Conservation (phyloP, 2,113 vertebrate species). For the Rhineura floridana region DNA sequence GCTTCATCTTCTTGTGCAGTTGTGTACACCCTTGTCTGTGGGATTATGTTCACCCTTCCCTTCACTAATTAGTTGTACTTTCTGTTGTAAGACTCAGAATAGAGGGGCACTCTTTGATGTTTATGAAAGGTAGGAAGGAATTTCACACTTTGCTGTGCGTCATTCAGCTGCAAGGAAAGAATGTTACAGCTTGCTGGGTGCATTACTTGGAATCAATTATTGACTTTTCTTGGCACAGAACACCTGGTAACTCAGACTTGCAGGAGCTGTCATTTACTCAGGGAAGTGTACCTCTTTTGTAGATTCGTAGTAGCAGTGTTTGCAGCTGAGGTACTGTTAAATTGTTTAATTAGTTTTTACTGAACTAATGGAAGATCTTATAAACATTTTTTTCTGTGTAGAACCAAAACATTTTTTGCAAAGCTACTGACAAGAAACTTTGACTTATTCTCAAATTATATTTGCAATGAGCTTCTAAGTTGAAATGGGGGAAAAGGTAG, state of each 20-base stretch:
- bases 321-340: neutral
- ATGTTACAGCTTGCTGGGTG: slow-evolving; percentile 18
- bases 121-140: slow-evolving; percentile 19
- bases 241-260: neutral
- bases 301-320: neutral
- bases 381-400: neutral
- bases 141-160: slow-evolving; percentile 13
- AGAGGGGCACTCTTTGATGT: slow-evolving; percentile 3
- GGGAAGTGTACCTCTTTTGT: slow-evolving; percentile 7
- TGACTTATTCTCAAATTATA: neutral
- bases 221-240: slow-evolving; percentile 20
- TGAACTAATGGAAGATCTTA: neutral
- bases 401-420: neutral
- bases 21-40: neutral
- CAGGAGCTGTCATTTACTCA: slow-evolving; percentile 1
- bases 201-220: slow-evolving; percentile 33
- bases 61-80: slow-evolving; percentile 12
- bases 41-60: neutral
- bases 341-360: neutral
- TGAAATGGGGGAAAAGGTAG: neutral
- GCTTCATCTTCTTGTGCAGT: neutral
- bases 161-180: slow-evolving; percentile 27
- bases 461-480: neutral
- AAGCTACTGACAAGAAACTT: neutral
- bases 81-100: slow-evolving; percentile 1